Conservation (phyloP, 2,888 invertebrate genomes). For the Sericinus montela region DNA sequence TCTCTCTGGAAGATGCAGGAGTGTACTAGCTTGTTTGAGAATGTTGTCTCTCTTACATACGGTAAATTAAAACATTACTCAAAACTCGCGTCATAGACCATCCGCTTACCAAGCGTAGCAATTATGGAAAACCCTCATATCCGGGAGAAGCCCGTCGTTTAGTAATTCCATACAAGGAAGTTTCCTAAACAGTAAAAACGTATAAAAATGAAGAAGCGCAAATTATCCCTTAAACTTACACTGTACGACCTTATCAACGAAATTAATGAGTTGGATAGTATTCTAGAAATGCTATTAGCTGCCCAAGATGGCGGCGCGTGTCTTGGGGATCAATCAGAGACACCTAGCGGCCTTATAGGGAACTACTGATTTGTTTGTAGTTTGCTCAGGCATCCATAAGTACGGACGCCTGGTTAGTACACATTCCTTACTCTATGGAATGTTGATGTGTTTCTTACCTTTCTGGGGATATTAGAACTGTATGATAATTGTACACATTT, state of each 20-base stretch:
- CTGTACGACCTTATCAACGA: not conserved
- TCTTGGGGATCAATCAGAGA: slow-evolving; percentile 1
- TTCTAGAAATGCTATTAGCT: slow-evolving; percentile 1
- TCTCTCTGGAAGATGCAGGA: no score
- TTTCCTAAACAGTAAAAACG: no score
- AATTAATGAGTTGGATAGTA: not conserved
- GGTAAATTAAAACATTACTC: no score
- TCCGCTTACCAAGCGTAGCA: no score
- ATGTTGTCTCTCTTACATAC: no score
- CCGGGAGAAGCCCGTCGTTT: no score
- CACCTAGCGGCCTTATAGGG: slow-evolving; percentile 7
- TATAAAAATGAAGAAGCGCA: no score
- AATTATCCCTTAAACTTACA: not conserved
- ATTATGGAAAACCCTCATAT: no score
- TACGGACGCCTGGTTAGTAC: not conserved
- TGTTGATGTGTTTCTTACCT: not conserved
- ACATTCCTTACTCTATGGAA: not conserved
- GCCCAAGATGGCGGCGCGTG: slow-evolving; percentile 2
- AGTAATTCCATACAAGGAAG: no score
- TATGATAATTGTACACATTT: no score
- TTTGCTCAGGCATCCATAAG: not conserved
- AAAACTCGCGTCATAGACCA: no score
- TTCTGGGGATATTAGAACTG: not conserved
- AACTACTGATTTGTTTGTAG: not conserved
- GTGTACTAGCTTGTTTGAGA: no score